Conservation (phyloP, 2,888 invertebrate species). For the Melinopterus prodromus region DNA sequence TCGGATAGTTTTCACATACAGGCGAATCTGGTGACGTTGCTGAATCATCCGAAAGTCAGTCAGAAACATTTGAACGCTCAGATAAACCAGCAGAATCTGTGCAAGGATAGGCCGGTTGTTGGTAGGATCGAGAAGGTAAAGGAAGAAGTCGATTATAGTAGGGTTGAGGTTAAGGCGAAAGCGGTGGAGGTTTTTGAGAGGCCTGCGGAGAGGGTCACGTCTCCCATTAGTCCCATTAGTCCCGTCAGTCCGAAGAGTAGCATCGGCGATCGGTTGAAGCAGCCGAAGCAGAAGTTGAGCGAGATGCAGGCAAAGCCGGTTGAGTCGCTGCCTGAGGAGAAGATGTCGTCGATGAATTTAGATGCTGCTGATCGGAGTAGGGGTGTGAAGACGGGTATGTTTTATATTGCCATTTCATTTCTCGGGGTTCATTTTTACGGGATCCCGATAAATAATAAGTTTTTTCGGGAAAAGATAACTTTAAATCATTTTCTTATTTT, state of each 20-base stretch:
- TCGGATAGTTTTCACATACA: conserved; percentile 95
- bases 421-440: too few species aligned
- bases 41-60: conserved; percentile 78
- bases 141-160: conserved; percentile 34
- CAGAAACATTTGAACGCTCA: conserved; percentile 55
- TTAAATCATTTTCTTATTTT: too few species aligned
- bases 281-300: conserved; percentile 52
- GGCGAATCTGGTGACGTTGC: conserved; percentile 86
- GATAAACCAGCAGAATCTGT: conserved; percentile 40
- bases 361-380: conserved; percentile 27
- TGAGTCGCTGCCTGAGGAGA: conserved; percentile 26
- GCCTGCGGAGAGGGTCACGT: conserved; percentile 25
- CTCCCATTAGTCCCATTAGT: conserved; percentile 28
- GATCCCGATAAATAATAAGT: too few species aligned
- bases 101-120: conserved; percentile 10
- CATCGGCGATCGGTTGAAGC: conserved; percentile 56
- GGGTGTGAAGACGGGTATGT: conserved; percentile 48
- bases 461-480: too few species aligned
- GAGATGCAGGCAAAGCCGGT: conserved; percentile 47
- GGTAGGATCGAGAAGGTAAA: conserved; percentile 40
- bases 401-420: background rate
- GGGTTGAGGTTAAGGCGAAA: background rate
- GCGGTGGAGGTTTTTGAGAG: conserved; percentile 7
- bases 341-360: conserved; percentile 31
- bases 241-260: conserved; percentile 44